Evolutionary conservation across 1,140 invertebrate species (phyloP).

Genomic region (Cryptotermes secundus): DNA sequence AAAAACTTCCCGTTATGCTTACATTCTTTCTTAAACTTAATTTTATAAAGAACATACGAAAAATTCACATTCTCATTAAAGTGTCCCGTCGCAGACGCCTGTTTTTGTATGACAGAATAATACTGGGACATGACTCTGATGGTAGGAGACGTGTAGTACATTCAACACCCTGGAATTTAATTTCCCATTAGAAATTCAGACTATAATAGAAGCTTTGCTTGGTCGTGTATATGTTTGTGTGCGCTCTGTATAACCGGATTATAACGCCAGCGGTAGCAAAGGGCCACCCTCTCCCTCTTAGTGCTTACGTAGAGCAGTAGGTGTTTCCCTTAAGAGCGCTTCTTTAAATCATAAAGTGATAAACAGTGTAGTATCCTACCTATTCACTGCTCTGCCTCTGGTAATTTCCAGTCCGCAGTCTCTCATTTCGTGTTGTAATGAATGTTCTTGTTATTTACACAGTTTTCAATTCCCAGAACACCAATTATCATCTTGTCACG

Average conservation of each 20-base stretch:
- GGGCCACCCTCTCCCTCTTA: not conserved
- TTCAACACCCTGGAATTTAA: not conserved
- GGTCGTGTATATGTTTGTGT: not conserved
- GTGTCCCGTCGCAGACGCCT: too few relatives aligned
- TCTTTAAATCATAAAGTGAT: constrained; percentile 1
- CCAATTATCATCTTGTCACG: not conserved
- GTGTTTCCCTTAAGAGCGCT: not conserved
- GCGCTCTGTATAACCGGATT: not conserved
- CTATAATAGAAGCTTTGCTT: not conserved
- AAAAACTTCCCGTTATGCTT: too few relatives aligned
- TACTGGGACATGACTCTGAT: not conserved
- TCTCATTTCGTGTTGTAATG: not conserved
- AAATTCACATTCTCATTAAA: too few relatives aligned
- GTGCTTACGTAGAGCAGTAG: not conserved
- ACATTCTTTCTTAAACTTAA: too few relatives aligned
- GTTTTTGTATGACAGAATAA: not conserved
- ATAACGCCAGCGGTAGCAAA: not conserved
- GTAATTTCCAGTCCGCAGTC: not conserved
- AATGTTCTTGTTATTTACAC: not conserved
- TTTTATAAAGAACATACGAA: too few relatives aligned
- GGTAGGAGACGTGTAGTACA: not conserved
- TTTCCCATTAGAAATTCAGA: not conserved
- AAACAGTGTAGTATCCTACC: not conserved
- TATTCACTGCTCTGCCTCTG: not conserved
- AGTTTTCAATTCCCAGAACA: not conserved